These are phyloP conservation scores for Nasonia giraulti DNA, from an alignment of 1,140 invertebrate species.

Conservation along the genomic window DNA sequence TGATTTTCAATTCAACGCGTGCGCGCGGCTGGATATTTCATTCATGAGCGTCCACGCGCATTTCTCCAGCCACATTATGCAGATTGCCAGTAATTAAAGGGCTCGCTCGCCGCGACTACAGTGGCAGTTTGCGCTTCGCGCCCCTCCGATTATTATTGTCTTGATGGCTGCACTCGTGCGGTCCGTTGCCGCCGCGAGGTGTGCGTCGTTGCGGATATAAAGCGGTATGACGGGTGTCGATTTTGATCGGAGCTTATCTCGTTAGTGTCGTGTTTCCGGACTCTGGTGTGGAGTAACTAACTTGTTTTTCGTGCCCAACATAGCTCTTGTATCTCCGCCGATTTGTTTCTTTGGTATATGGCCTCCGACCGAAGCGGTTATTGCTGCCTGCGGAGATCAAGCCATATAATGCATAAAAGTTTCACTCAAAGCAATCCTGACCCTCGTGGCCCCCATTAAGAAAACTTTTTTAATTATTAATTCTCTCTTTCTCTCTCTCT, in stretches of 20 bases:
- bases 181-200: no score
- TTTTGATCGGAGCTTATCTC: no score
- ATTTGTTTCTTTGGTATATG: no score
- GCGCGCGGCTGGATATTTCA: conserved; percentile 10
- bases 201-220: no score
- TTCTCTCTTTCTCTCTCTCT: not conserved
- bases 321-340: no score
- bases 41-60: conserved; percentile 22
- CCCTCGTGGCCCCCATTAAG: not conserved
- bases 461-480: not conserved
- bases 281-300: no score
- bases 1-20: conserved; percentile 43
- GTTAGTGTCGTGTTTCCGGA: no score
- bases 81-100: conserved; percentile 41
- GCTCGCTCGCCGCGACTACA: not conserved
- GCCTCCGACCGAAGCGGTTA: no score
- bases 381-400: no score
- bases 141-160: not conserved
- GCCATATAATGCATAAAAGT: not conserved
- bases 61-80: conserved; percentile 19
- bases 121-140: not conserved
- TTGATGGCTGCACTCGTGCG: no score
- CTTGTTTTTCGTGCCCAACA: no score
- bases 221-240: no score
- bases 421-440: not conserved